These are phyloP conservation scores for Melanerpes formicivorus DNA, from an alignment of 2,113 vertebrate genomes.

Conservation along the genomic window DNA sequence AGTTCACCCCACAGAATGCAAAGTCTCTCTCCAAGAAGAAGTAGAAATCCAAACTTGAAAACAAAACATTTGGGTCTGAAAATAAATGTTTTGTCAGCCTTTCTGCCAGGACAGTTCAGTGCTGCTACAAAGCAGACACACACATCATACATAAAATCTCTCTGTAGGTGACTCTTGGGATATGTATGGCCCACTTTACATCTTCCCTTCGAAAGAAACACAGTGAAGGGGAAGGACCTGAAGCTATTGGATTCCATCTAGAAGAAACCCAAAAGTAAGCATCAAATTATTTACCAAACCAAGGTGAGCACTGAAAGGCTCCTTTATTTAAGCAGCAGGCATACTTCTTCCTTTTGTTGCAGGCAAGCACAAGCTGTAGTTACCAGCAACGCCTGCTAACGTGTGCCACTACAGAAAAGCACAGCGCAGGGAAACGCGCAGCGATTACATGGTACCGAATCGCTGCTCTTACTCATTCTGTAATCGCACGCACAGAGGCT, in stretches of 20 bases:
- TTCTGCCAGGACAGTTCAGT: neutral
- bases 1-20: neutral
- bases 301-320: fast-evolving
- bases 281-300: neutral
- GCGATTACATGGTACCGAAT: neutral
- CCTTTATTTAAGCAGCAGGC: neutral
- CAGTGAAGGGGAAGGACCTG: neutral
- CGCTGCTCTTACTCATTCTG: neutral
- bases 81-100: neutral
- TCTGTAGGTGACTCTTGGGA: neutral
- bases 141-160: neutral
- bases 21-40: neutral
- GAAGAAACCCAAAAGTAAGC: neutral
- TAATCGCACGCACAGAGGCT: neutral
- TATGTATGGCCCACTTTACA: neutral
- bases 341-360: neutral
- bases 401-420: neutral
- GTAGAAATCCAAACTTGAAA: fast-evolving
- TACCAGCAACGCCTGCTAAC: neutral
- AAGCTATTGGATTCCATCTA: neutral
- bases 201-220: neutral
- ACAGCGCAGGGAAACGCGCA: neutral
- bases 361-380: neutral
- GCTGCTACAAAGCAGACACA: neutral
- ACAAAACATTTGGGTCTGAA: neutral